A percentile compares a stretch with the other conserved stretches of the same genome.
These are phyloP conservation scores for Rhyacophila evoluta DNA, from an alignment of 2,888 invertebrate genomes.

Conservation along the genomic window DNA sequence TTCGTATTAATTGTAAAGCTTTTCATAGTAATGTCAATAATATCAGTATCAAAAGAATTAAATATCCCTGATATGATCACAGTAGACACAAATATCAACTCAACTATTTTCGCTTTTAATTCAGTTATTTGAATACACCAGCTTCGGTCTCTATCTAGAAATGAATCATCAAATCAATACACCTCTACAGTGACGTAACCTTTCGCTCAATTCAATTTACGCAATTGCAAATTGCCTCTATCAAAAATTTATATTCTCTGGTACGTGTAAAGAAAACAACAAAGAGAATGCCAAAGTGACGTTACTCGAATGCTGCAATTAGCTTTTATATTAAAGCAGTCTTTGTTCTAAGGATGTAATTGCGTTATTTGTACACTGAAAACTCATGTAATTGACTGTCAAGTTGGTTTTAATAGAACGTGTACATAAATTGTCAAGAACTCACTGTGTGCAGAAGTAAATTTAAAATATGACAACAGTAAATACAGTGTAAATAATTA, in stretches of 20 bases:
- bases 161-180: conserved; percentile 16
- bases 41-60: too few relatives aligned
- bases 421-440: not conserved
- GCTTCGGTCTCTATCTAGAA: not conserved
- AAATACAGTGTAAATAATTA: too few relatives aligned
- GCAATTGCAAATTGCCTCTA: conserved; percentile 37
- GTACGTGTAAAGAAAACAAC: conserved; percentile 32
- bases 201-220: conserved; percentile 39
- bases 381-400: conserved; percentile 10
- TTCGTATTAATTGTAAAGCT: too few relatives aligned
- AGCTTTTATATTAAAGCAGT: conserved; percentile 9
- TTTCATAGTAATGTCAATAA: too few relatives aligned
- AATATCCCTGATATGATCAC: too few relatives aligned
- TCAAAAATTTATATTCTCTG: not conserved
- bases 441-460: not conserved
- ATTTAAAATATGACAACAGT: not conserved
- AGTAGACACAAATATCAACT: too few relatives aligned
- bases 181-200: conserved; percentile 40
- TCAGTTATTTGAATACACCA: too few relatives aligned
- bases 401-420: not conserved
- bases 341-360: conserved; percentile 22
- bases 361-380: not conserved
- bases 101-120: too few relatives aligned
- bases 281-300: conserved; percentile 35
- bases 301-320: conserved; percentile 11